phyloP scores from a whole-genome alignment of 2,797 vertebrate species.

The Adrianichthys oophorus region DNA sequence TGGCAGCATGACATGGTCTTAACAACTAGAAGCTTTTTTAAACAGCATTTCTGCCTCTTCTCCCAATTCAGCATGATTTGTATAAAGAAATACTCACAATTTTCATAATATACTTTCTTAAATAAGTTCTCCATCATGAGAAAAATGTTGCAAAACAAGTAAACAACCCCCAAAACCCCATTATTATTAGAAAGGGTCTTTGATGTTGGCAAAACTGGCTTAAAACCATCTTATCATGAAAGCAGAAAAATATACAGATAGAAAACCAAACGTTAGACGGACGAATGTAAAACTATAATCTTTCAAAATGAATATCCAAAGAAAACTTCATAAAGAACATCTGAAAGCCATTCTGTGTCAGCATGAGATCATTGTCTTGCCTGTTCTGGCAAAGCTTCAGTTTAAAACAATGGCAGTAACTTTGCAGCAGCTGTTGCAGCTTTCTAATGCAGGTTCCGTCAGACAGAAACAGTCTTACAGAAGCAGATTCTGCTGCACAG shows the following conservation, averaged over 20 bases:
- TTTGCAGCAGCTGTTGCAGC: constrained; percentile 61
- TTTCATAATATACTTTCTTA: too few species aligned
- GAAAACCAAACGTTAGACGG: constrained; percentile 18
- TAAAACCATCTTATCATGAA: constrained; percentile 12
- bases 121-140: too few species aligned
- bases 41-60: too few species aligned
- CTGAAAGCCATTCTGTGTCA: constrained; percentile 51
- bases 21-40: too few species aligned
- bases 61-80: too few species aligned
- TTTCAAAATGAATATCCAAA: constrained; percentile 25
- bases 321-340: constrained; percentile 30
- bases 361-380: constrained; percentile 52
- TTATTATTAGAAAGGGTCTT: too few species aligned
- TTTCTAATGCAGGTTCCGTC: constrained; percentile 53
- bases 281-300: constrained; percentile 14
- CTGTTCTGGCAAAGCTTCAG: constrained; percentile 51
- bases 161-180: too few species aligned
- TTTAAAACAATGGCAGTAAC: constrained; percentile 50
- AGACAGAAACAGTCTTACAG: background rate
- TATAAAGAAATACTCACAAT: too few species aligned
- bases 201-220: background rate
- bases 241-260: constrained; percentile 13
- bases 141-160: too few species aligned
- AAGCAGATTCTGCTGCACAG: too few species aligned
- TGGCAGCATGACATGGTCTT: too few species aligned